These are phyloP conservation scores for Zaprionus kolodkinae DNA, from an alignment of 1,140 invertebrate genomes.

Conservation along the genomic window DNA sequence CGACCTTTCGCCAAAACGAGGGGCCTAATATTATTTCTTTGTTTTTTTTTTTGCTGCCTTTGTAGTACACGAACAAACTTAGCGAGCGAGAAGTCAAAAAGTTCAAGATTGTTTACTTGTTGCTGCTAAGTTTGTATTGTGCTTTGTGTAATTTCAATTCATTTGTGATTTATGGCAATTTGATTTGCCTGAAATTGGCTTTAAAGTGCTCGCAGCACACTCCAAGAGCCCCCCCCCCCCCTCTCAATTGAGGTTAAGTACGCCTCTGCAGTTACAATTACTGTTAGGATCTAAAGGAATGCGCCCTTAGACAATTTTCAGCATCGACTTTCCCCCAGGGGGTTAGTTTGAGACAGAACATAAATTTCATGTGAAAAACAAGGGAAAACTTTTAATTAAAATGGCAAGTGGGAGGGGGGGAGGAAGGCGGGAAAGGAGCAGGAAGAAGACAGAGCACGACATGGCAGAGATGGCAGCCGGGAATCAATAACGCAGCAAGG, in stretches of 20 bases:
- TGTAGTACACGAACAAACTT: constrained; percentile 44
- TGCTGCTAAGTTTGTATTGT: constrained; percentile 30
- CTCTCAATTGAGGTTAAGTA: constrained; percentile 22
- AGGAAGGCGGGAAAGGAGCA: neutral
- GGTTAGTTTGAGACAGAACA: neutral
- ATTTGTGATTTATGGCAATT: constrained; percentile 61
- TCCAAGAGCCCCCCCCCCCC: too few relatives aligned
- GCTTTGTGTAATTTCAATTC: constrained; percentile 40
- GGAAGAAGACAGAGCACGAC: neutral
- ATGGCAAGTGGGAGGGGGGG: constrained; percentile 27
- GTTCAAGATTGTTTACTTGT: constrained; percentile 34
- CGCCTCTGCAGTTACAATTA: neutral
- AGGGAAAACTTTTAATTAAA: constrained; percentile 70
- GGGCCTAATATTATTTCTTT: constrained; percentile 12
- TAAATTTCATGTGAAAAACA: constrained; percentile 35
- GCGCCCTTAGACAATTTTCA: neutral
- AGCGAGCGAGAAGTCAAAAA: constrained; percentile 11
- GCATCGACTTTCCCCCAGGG: neutral
- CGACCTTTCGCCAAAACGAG: constrained; percentile 29
- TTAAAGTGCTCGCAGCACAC: too few relatives aligned
- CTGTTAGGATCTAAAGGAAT: constrained; percentile 3
- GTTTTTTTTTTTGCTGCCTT: constrained; percentile 3
- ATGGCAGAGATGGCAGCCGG: too few relatives aligned
- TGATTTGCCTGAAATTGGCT: constrained; percentile 41
- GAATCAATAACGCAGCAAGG: constrained; percentile 3